phyloP scores from a whole-genome alignment of 1,140 invertebrate genomes.

The Pachypeltis micranthus region DNA sequence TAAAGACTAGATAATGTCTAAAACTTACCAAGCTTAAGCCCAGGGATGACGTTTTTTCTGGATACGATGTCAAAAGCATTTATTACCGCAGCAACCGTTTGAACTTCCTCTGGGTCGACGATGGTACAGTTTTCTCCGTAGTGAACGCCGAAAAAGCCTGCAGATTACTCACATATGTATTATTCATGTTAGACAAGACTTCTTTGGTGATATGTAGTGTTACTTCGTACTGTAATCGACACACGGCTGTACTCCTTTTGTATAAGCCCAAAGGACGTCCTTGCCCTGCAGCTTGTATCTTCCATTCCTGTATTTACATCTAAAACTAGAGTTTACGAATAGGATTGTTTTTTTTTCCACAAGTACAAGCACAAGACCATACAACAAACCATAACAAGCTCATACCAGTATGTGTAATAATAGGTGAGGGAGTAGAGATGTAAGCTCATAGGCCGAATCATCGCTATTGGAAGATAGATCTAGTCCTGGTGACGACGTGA shows the following conservation, averaged over 20 bases:
- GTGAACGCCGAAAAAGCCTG: constrained; percentile 37
- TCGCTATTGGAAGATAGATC: no score
- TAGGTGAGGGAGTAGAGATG: no score
- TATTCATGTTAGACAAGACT: not conserved
- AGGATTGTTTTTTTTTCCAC: not conserved
- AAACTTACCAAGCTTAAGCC: constrained; percentile 33
- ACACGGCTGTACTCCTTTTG: not conserved
- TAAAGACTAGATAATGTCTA: not conserved
- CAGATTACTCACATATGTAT: constrained; percentile 19
- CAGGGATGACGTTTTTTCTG: constrained; percentile 35
- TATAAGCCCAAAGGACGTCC: no score
- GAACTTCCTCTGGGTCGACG: constrained; percentile 32
- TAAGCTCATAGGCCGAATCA: no score
- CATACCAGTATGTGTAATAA: no score
- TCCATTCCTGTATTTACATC: not conserved
- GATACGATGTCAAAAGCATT: constrained; percentile 35
- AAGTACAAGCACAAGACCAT: no score
- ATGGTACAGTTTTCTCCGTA: constrained; percentile 36
- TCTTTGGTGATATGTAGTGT: not conserved
- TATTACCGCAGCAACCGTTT: constrained; percentile 34
- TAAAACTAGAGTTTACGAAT: not conserved
- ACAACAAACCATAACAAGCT: no score
- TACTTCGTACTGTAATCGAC: not conserved
- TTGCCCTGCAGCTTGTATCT: no score
- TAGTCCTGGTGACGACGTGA: no score